phyloP scores from a whole-genome alignment of 2,888 invertebrate genomes.

The Lydus trimaculatus region DNA sequence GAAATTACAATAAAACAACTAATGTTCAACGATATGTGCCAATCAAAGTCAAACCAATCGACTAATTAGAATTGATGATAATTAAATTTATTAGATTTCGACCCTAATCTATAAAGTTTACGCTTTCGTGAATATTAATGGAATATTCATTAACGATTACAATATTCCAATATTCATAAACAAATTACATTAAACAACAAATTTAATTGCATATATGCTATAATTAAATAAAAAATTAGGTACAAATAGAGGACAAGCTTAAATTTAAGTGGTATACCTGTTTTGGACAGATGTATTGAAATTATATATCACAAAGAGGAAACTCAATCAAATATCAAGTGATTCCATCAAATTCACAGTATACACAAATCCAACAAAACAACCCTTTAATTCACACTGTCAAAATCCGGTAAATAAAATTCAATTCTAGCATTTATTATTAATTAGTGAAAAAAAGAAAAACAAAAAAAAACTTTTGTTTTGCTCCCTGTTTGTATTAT shows the following conservation, averaged over 20 bases:
- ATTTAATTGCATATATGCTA: no score
- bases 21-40: slow-evolving; percentile 26
- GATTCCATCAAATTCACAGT: background rate
- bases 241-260: background rate
- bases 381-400: background rate
- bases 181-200: background rate
- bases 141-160: background rate
- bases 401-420: background rate
- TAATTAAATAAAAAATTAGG: background rate
- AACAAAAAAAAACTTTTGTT: no score
- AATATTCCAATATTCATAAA: background rate
- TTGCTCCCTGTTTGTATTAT: no score
- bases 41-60: slow-evolving; percentile 28
- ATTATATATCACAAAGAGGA: background rate
- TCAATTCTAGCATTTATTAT: no score
- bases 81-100: slow-evolving; percentile 26
- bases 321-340: slow-evolving; percentile 6
- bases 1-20: slow-evolving; percentile 15
- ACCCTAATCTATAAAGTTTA: background rate
- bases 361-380: background rate
- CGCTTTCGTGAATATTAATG: slow-evolving; percentile 31
- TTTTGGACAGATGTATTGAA: slow-evolving; percentile 3
- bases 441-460: no score
- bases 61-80: slow-evolving; percentile 32
- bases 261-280: background rate